A percentile compares a stretch with the other conserved stretches of the same genome.
These are phyloP conservation scores for Bostrychus sinensis DNA, from an alignment of 2,113 vertebrate species.

Conservation along the genomic window DNA sequence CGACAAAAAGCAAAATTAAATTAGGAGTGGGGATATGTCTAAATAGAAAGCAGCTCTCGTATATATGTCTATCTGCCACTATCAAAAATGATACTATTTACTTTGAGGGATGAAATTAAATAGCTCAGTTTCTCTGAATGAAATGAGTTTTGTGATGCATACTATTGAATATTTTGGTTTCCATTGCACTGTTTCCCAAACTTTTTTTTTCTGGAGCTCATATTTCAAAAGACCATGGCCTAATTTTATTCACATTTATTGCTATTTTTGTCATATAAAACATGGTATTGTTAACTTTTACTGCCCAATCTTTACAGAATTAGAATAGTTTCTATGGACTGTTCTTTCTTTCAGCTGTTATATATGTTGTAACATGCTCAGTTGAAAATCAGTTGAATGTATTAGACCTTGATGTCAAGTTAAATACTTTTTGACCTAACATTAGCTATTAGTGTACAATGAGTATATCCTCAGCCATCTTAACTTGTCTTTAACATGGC, in stretches of 20 bases:
- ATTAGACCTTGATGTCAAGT: constrained; percentile 29
- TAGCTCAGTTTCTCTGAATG: not conserved
- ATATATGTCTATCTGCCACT: not conserved
- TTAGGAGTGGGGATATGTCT: constrained; percentile 12
- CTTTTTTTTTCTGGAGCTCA: not conserved
- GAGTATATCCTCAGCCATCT: not conserved
- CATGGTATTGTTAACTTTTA: too few relatives aligned
- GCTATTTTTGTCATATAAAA: too few relatives aligned
- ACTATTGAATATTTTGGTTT: not conserved
- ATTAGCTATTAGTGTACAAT: not conserved
- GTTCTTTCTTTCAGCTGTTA: too few relatives aligned
- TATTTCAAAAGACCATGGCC: constrained; percentile 22
- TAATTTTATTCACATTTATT: too few relatives aligned
- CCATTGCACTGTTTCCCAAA: not conserved
- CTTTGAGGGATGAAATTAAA: not conserved
- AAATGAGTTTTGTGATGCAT: not conserved
- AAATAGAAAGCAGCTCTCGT: constrained; percentile 8
- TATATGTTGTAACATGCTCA: constrained; percentile 34
- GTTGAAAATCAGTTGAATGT: constrained; percentile 21
- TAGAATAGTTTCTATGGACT: too few relatives aligned
- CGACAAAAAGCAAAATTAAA: constrained; percentile 28
- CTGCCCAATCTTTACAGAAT: too few relatives aligned
- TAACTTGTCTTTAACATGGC: not conserved
- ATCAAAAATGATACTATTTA: not conserved
- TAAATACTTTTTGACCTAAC: not conserved